Evolutionary conservation across 2,113 vertebrate genomes (phyloP).

Genomic region (Actinemys pallida): DNA sequence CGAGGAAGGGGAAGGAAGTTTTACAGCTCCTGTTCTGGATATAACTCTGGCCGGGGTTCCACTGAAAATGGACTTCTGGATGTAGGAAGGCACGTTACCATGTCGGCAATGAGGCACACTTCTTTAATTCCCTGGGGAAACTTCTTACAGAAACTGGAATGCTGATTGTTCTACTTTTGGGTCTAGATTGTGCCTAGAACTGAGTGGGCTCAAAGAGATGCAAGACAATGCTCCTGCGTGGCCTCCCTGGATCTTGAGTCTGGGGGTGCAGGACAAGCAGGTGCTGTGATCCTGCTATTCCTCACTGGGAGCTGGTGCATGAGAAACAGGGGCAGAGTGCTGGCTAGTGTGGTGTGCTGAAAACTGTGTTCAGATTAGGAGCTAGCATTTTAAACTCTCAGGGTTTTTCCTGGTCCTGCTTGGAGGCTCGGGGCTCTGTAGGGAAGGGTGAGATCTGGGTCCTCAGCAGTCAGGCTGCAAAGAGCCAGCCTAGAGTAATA

Average conservation of each 20-base stretch:
- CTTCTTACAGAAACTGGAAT: neutral
- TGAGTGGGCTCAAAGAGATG: neutral
- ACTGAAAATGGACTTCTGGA: neutral
- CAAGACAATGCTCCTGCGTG: neutral
- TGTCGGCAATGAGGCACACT: neutral
- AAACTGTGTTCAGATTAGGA: neutral
- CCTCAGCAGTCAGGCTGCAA: neutral
- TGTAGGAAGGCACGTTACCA: neutral
- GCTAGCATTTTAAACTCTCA: neutral
- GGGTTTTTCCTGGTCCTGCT: neutral
- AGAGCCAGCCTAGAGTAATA: neutral
- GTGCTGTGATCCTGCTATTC: neutral
- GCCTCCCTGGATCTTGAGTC: neutral
- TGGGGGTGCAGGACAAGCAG: neutral
- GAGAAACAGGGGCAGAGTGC: neutral
- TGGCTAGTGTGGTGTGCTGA: neutral
- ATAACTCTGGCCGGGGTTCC: rapidly evolving
- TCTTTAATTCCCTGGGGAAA: neutral
- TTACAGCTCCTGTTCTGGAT: neutral
- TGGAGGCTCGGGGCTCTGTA: neutral
- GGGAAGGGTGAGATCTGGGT: neutral
- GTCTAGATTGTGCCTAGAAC: neutral
- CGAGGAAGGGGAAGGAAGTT: neutral
- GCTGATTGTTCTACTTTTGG: too few species aligned
- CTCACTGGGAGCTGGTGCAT: neutral